Evolutionary conservation across 2,113 vertebrate genomes (phyloP).

Genomic region (Sander lucioperca): DNA sequence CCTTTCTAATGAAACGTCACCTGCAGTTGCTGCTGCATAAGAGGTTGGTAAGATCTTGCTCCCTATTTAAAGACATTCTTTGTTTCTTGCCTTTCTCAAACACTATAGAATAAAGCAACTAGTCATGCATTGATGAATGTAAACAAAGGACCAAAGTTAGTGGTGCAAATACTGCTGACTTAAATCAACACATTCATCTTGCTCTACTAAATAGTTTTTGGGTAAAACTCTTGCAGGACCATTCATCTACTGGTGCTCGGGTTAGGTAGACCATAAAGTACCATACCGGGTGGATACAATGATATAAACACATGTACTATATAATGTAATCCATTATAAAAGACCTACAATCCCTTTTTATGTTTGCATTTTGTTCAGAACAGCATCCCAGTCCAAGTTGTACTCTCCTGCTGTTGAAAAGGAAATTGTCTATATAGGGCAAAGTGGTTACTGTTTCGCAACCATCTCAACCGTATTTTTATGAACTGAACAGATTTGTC

Average conservation of each 20-base stretch:
- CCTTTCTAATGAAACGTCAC: neutral
- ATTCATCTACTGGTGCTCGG: neutral
- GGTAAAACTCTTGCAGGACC: neutral
- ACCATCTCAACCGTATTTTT: constrained; percentile 17
- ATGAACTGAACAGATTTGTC: constrained; percentile 19
- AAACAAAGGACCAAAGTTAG: neutral
- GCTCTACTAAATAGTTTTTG: neutral
- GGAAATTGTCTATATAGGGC: constrained; percentile 15
- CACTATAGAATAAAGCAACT: constrained; percentile 1
- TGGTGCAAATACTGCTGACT: neutral
- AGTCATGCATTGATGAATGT: neutral
- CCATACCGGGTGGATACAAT: neutral
- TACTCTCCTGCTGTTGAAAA: neutral
- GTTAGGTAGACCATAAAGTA: neutral
- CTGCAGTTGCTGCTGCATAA: neutral
- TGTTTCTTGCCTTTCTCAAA: neutral
- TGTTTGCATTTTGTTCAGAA: neutral
- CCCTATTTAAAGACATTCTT: neutral
- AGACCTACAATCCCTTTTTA: neutral
- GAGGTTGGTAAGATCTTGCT: constrained; percentile 28
- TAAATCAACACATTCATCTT: neutral
- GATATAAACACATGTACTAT: neutral
- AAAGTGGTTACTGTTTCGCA: constrained; percentile 40
- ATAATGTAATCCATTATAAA: neutral
- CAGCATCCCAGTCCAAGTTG: accelerated